Base-by-base conservation (phyloP, 2,113 vertebrate genomes). In the Girardinichthys multiradiatus region DNA sequence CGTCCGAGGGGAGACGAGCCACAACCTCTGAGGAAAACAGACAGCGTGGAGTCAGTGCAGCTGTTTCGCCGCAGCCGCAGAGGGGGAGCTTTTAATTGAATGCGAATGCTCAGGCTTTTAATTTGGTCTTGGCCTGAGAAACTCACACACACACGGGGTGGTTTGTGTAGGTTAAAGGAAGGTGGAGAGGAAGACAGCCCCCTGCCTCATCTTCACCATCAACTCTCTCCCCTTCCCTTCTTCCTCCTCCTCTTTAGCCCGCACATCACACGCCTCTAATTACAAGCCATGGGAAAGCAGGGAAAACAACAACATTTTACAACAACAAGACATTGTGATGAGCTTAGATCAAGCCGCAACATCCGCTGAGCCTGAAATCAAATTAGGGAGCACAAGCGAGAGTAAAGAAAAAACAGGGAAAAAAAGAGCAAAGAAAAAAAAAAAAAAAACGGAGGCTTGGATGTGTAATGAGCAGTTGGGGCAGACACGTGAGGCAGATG, bases 41-140 rank as follows among this genome's bases (percentile, higher is more conserved):
- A 94, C 93, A 91, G 82, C 11, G 30, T 83, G 93, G 91, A 94
- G 93, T 93, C 92, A 75, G 74, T 86, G 84, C 91, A 94, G 93
- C 91, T 95, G 94, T 91, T 95, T 86, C 80, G 74, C 74, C 72
- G 42, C 64, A 80, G 90, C 90, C 88, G 79, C 88, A 88, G 86
- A 92, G 48, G 48, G 90, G 83, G 87, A 89, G 91, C 83, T 88
- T 94, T 91, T 95, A 95, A 95, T 95, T 95, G 93, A 87, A 91
- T 76, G 77, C 89, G 90, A 94, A 94, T 74, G 82, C 72, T 84
- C 88, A 94, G 88, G 89, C 90, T 93, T 94, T 93, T 93, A 86
- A 93, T 95, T 94, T 93, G 85, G 87, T 89, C 80, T 64, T 72
- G 83, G 88, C 74, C 87, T 87, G 69, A 91, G 66, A 85, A 10